phyloP scores from a whole-genome alignment of 2,113 vertebrate species.

The Dipodomys spectabilis region DNA sequence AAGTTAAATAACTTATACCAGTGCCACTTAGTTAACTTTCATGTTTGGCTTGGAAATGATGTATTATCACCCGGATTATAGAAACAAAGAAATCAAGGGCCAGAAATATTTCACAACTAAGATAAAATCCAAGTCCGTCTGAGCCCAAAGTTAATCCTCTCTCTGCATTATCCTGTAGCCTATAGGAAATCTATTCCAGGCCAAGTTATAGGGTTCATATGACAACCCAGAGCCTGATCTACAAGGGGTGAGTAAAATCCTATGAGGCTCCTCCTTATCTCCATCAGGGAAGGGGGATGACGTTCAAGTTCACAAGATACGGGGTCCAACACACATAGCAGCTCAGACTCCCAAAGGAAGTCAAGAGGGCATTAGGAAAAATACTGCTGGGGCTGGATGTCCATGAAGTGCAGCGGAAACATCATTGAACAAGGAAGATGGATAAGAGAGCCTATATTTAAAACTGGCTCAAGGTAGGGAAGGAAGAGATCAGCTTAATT shows the following conservation, averaged over 20 bases:
- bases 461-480: slow-evolving; percentile 80
- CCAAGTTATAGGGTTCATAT: background rate
- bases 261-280: slow-evolving; percentile 62
- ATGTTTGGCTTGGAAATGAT: background rate
- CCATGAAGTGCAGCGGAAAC: slow-evolving; percentile 68
- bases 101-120: background rate
- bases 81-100: background rate
- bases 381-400: slow-evolving; percentile 68
- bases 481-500: slow-evolving; percentile 81
- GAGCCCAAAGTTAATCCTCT: background rate
- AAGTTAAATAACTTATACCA: background rate
- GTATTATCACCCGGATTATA: background rate
- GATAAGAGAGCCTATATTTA: slow-evolving; percentile 80
- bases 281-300: slow-evolving; percentile 40
- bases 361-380: slow-evolving; percentile 79
- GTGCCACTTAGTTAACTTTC: background rate
- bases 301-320: slow-evolving; percentile 35
- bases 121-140: background rate
- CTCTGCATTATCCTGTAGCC: background rate
- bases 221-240: background rate
- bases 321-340: slow-evolving; percentile 51
- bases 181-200: slow-evolving; percentile 4
- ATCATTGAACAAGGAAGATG: slow-evolving; percentile 60
- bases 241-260: slow-evolving; percentile 34
- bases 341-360: slow-evolving; percentile 52